Evolutionary conservation across 64 coral and sea anemone species (phyloP).

Genomic region (Stichodactyla mertensii): DNA sequence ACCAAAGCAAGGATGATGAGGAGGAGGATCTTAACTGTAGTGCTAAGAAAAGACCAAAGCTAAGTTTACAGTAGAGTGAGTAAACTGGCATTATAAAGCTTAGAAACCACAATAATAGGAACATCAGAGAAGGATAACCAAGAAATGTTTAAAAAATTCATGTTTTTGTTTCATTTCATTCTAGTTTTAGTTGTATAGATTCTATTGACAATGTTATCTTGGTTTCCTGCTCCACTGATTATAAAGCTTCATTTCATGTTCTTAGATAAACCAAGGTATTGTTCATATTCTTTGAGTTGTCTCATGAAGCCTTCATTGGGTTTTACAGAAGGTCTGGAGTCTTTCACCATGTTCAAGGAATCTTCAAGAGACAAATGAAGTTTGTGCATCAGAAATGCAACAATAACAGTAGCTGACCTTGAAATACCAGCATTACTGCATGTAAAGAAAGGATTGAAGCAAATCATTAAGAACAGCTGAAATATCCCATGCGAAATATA

Average conservation of each 20-base stretch:
- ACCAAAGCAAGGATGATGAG: background rate
- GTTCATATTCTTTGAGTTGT: slow-evolving; percentile 72
- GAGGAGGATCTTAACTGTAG: background rate
- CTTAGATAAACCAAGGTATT: slow-evolving; percentile 22
- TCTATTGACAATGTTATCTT: background rate
- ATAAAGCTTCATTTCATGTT: background rate
- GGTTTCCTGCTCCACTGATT: background rate
- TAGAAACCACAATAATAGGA: background rate
- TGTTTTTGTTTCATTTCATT: background rate
- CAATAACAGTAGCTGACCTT: slow-evolving; percentile 66
- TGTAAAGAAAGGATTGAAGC: background rate
- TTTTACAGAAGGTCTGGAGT: slow-evolving; percentile 62
- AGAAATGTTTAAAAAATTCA: too few species aligned
- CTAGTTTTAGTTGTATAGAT: background rate
- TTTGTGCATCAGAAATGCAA: slow-evolving; percentile 81
- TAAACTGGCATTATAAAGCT: background rate
- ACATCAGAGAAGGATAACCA: too few species aligned
- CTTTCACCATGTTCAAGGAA: slow-evolving; percentile 51
- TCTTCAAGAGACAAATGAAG: slow-evolving; percentile 40
- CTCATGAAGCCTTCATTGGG: slow-evolving; percentile 84
- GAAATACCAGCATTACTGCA: slow-evolving; percentile 92
- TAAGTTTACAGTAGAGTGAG: background rate
- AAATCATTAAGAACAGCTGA: background rate
- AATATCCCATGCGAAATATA: too few species aligned
- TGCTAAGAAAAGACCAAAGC: background rate